phyloP scores from a whole-genome alignment of 2,888 invertebrate genomes.

The Schrankia costaestrigalis region DNA sequence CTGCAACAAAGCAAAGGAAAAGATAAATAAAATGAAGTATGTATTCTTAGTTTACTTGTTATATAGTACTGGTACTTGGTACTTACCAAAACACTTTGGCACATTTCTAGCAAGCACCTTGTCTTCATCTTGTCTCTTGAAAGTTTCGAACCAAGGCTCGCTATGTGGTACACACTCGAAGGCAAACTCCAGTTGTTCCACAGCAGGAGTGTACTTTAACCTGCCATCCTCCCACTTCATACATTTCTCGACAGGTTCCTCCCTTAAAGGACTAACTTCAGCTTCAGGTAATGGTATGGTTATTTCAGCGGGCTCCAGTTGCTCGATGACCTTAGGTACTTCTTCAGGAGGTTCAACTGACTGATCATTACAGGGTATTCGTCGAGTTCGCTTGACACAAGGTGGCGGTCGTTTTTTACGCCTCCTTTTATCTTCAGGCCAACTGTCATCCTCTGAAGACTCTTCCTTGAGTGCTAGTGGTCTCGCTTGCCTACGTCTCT shows the following conservation, averaged over 20 bases:
- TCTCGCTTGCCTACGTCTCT: slow-evolving; percentile 61
- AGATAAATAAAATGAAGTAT: not conserved
- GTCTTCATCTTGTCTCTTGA: slow-evolving; percentile 87
- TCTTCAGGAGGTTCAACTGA: slow-evolving; percentile 26
- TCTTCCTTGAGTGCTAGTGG: slow-evolving; percentile 71
- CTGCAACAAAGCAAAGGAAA: slow-evolving; percentile 57
- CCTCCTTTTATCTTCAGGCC: slow-evolving; percentile 57
- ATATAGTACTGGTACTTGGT: not conserved
- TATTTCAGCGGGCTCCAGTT: slow-evolving; percentile 24
- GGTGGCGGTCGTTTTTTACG: slow-evolving; percentile 49
- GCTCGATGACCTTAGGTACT: slow-evolving; percentile 22
- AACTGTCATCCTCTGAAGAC: slow-evolving; percentile 71
- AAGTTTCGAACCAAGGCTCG: slow-evolving; percentile 90
- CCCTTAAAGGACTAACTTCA: slow-evolving; percentile 48
- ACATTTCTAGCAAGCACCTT: slow-evolving; percentile 83
- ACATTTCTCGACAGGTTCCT: slow-evolving; percentile 57
- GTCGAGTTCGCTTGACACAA: slow-evolving; percentile 41
- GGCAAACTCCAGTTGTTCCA: slow-evolving; percentile 84
- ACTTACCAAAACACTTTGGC: slow-evolving; percentile 79
- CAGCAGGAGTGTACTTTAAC: slow-evolving; percentile 70
- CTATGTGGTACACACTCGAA: slow-evolving; percentile 87
- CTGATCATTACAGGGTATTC: slow-evolving; percentile 25
- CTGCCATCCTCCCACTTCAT: slow-evolving; percentile 74
- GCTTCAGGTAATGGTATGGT: slow-evolving; percentile 23
- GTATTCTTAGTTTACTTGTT: not conserved